phyloP scores from a whole-genome alignment of 2,113 vertebrate species.

The Malaclemys terrapin region DNA sequence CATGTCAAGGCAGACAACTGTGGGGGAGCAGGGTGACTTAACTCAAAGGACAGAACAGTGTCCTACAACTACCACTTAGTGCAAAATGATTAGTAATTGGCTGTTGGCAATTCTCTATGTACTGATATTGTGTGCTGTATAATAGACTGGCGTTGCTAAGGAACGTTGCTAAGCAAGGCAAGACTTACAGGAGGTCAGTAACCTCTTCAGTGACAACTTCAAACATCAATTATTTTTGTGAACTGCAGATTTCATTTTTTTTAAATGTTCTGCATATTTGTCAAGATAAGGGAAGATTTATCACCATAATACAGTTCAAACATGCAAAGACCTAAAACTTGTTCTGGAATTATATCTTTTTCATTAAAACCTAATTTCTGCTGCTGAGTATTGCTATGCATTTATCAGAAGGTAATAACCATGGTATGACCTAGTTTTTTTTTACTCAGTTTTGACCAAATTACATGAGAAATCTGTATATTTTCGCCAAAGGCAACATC shows the following conservation, averaged over 20 bases:
- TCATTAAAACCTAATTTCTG: constrained; percentile 46
- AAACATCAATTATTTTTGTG: constrained; percentile 34
- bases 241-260: constrained; percentile 5
- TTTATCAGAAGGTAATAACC: constrained; percentile 3
- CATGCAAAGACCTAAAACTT: constrained; percentile 1
- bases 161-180: constrained; percentile 48
- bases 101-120: neutral
- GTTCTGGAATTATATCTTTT: constrained; percentile 18
- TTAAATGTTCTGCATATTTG: neutral
- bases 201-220: constrained; percentile 29
- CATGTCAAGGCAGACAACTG: neutral
- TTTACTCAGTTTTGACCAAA: neutral
- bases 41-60: neutral
- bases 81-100: neutral
- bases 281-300: constrained; percentile 11
- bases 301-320: neutral
- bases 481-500: neutral
- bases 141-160: constrained; percentile 27
- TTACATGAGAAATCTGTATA: neutral
- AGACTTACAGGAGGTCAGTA: neutral
- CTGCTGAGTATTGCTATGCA: neutral
- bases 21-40: neutral
- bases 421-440: constrained; percentile 8
- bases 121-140: neutral
- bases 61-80: neutral